phyloP scores from a whole-genome alignment of 2,888 invertebrate genomes.

The Hydriomena furcata region DNA sequence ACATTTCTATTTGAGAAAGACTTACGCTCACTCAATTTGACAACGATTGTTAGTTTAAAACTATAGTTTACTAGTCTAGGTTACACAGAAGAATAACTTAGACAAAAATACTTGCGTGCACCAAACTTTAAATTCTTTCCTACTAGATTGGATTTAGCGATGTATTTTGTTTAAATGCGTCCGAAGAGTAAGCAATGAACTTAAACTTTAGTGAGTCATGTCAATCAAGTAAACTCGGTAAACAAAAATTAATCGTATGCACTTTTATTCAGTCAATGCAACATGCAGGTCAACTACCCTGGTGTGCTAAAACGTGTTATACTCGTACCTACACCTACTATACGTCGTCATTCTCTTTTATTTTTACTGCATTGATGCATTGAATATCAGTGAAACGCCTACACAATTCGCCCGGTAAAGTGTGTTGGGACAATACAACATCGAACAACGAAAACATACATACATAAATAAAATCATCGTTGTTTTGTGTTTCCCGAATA shows the following conservation, averaged over 20 bases:
- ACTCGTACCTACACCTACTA: slow-evolving; percentile 11
- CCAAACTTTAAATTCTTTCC: too few species aligned
- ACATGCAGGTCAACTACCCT: slow-evolving; percentile 9
- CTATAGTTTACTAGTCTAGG: too few species aligned
- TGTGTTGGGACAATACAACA: slow-evolving; percentile 1
- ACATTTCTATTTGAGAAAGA: background rate
- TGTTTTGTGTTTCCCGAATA: too few species aligned
- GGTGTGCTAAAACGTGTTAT: background rate
- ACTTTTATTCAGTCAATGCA: slow-evolving; percentile 11
- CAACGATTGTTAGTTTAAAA: too few species aligned
- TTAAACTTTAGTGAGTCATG: background rate
- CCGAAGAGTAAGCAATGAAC: too few species aligned
- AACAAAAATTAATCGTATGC: slow-evolving; percentile 6
- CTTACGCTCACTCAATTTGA: too few species aligned
- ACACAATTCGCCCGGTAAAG: slow-evolving; percentile 1
- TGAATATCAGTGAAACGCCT: slow-evolving; percentile 10
- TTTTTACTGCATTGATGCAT: slow-evolving; percentile 4
- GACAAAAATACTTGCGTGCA: too few species aligned
- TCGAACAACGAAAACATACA: slow-evolving; percentile 1
- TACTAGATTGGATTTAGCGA: too few species aligned
- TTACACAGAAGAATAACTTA: background rate
- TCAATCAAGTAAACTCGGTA: background rate
- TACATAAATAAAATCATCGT: too few species aligned
- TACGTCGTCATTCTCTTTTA: slow-evolving; percentile 8
- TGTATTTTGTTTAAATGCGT: too few species aligned